Percentiles rank a stretch among this genome's conserved stretches.
Conservation (phyloP, 2,888 invertebrate genomes). For the Stenoptilia bipunctidactyla region DNA sequence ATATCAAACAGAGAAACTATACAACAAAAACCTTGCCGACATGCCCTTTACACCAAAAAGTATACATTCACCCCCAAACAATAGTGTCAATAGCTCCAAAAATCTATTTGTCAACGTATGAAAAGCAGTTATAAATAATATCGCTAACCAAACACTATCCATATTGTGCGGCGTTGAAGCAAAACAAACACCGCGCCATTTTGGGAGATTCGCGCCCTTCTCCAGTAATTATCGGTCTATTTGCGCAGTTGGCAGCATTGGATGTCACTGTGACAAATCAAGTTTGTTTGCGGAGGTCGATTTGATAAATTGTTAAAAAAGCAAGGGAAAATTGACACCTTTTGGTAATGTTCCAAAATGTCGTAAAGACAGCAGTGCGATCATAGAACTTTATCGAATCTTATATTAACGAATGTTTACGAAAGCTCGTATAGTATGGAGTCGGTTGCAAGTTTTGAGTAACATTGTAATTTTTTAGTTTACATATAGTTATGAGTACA, state of each 20-base stretch:
- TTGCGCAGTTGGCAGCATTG: constrained; percentile 54
- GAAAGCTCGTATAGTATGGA: too few relatives aligned
- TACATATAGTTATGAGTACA: too few relatives aligned
- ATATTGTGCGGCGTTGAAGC: constrained; percentile 33
- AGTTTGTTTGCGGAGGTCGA: constrained; percentile 1
- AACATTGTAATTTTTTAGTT: too few relatives aligned
- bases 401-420: too few relatives aligned
- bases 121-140: constrained; percentile 47
- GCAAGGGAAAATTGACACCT: too few relatives aligned
- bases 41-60: constrained; percentile 6
- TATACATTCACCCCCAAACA: constrained; percentile 15
- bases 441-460: too few relatives aligned
- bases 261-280: constrained; percentile 42
- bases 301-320: neutral
- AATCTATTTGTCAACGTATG: constrained; percentile 38
- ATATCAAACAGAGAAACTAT: neutral
- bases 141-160: constrained; percentile 37
- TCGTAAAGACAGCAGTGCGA: too few relatives aligned
- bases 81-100: constrained; percentile 40
- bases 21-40: neutral
- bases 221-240: constrained; percentile 32
- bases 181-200: constrained; percentile 36
- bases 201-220: constrained; percentile 35
- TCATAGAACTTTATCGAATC: too few relatives aligned
- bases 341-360: too few relatives aligned